These are phyloP conservation scores for Noctua janthina DNA, from an alignment of 2,888 invertebrate genomes.

Conservation along the genomic window DNA sequence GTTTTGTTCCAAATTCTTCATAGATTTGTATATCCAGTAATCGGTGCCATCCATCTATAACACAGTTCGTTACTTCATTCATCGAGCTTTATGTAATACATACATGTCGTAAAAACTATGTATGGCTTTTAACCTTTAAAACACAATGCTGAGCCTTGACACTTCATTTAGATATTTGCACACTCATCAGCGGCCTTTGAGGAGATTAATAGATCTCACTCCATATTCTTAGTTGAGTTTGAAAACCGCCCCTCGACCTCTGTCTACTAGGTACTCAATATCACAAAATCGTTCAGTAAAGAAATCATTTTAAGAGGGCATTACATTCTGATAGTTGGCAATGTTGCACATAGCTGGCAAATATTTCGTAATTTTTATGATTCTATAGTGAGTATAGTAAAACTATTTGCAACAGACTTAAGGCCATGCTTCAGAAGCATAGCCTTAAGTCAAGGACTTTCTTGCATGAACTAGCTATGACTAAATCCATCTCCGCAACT, in stretches of 20 bases:
- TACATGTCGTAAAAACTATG: slow-evolving; percentile 31
- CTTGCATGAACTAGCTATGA: neutral
- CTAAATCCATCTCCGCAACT: neutral
- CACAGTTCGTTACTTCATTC: slow-evolving; percentile 28
- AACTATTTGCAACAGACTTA: neutral
- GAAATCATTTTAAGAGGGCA: neutral
- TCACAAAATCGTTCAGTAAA: neutral
- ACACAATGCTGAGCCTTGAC: slow-evolving; percentile 42
- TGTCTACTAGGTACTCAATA: neutral
- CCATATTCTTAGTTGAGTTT: neutral
- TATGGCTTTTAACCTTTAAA: slow-evolving; percentile 35
- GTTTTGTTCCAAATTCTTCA: slow-evolving; percentile 9
- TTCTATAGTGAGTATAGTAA: neutral
- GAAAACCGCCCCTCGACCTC: slow-evolving; percentile 5
- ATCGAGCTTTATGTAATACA: slow-evolving; percentile 3
- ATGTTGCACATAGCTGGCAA: neutral
- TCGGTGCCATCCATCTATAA: neutral
- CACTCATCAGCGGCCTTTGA: slow-evolving; percentile 29
- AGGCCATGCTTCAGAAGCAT: neutral
- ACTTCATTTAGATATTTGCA: slow-evolving; percentile 43
- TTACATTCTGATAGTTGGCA: neutral
- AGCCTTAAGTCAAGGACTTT: neutral
- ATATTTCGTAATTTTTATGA: neutral
- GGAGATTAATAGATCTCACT: slow-evolving; percentile 6
- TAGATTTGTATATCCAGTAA: neutral